phyloP scores from a whole-genome alignment of 2,888 invertebrate genomes.

The Dynastes maya region DNA sequence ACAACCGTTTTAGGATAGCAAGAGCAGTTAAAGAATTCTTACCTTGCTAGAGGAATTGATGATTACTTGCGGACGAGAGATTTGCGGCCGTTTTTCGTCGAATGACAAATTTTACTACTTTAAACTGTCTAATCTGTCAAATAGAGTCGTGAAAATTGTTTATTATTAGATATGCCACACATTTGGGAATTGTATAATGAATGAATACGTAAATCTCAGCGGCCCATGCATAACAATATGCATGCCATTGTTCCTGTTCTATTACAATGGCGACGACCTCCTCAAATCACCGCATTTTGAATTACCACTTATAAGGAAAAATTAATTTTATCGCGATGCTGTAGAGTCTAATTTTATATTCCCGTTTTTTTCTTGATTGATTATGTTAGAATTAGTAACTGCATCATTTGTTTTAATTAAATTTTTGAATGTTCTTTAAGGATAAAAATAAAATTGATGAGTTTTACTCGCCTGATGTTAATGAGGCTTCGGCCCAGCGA shows the following conservation, averaged over 20 bases:
- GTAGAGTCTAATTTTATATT: not conserved
- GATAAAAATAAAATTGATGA: not conserved
- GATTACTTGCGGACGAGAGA: not conserved
- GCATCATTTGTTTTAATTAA: too few species aligned
- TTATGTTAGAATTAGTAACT: too few species aligned
- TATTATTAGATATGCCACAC: constrained; percentile 49
- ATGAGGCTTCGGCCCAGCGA: constrained; percentile 55
- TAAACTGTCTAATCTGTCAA: constrained; percentile 53
- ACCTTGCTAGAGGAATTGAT: constrained; percentile 16
- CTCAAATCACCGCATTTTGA: constrained; percentile 29
- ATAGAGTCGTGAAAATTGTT: constrained; percentile 50
- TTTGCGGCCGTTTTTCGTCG: constrained; percentile 15
- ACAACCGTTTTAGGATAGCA: constrained; percentile 21
- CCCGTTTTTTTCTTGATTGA: too few species aligned
- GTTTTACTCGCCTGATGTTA: constrained; percentile 52
- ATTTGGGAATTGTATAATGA: constrained; percentile 41
- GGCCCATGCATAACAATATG: constrained; percentile 49
- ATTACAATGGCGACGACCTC: constrained; percentile 49
- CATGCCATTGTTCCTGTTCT: constrained; percentile 49
- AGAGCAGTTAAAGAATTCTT: constrained; percentile 42
- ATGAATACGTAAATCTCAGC: constrained; percentile 44
- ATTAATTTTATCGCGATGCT: constrained; percentile 2
- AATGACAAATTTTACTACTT: constrained; percentile 48
- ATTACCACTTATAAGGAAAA: constrained; percentile 12
- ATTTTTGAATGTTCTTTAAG: not conserved